Evolutionary conservation across 2,888 invertebrate species (phyloP), one percentile per base, ranked within the genome.

Genomic region (Limnephilus marmoratus): DNA sequence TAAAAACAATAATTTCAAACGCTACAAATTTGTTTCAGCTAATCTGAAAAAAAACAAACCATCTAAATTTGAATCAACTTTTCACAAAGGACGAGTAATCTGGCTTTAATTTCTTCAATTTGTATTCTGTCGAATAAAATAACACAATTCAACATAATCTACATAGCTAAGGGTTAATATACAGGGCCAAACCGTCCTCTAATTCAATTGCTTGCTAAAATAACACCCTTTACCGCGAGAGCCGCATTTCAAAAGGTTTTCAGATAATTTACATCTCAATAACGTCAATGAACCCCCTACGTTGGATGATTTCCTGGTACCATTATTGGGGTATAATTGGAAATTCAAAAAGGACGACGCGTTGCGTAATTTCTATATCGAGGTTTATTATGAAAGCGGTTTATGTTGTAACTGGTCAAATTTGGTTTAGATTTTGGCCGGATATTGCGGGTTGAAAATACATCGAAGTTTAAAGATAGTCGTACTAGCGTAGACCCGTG

Each of bases 251-350:
- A 83, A 83, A 83, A 34, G 83, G 83, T 34, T 83, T 34, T 4
- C 15, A 7, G 86, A 29, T 45, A 86, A 45, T 86, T 86, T 45
- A 86, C 86, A 86, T 86, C 45, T 86, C 86, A 37, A 86, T 86
- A 86, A 86, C 45, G 24, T 29, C 41, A 86, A 86, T 29, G 86
- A 24, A 68, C 49, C 24, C 29, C 24, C 53, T 31, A 68, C 31
- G 88, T 88, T 88, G 80, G 68, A 88, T 83, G 83, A 37, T 83
- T 37, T 83, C 83, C 83, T 18, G n/a, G 83, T 37, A 68, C 68
- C 68, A 9, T n/a, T 68, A 68, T 68, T 9, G n/a, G 24, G 24
- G n/a, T 24, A n/a, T 68, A 68, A 68, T 68, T 68, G 24, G 68
- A 68, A 9, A 9, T 68, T n/a, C 24, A 3, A 24, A 24, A n/a